Percentiles rank a stretch among this genome's conserved stretches.
These are phyloP conservation scores for Coptodon rendalli DNA, from an alignment of 2,113 vertebrate genomes.

Conservation along the genomic window DNA sequence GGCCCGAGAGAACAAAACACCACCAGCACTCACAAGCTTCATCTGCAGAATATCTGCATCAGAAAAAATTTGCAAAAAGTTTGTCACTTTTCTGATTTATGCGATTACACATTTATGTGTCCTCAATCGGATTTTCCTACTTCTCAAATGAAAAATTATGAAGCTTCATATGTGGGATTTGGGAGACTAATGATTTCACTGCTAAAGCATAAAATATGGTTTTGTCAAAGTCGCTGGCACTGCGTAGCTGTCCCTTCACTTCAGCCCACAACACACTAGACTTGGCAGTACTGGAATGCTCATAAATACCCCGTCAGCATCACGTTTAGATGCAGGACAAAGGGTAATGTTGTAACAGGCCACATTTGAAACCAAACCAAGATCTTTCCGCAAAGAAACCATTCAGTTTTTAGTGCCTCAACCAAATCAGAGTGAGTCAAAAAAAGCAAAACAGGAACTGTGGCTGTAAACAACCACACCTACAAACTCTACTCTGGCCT, in stretches of 20 bases:
- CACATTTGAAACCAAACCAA: neutral
- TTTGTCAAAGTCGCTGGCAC: neutral
- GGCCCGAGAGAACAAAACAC: neutral
- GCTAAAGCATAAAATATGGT: neutral
- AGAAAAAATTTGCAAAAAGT: neutral
- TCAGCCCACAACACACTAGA: rapidly evolving
- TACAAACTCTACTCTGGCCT: neutral
- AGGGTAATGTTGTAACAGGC: neutral
- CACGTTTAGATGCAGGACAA: neutral
- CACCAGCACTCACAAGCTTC: neutral
- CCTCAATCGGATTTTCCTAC: neutral
- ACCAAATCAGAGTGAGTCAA: neutral
- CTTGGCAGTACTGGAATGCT: neutral
- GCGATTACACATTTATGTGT: rapidly evolving
- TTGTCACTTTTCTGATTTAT: neutral
- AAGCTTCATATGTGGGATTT: neutral
- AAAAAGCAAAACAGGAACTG: neutral
- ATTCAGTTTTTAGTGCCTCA: neutral
- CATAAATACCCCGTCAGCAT: neutral
- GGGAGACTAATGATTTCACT: neutral
- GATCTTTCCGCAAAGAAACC: neutral
- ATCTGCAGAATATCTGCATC: neutral
- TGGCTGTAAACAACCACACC: neutral
- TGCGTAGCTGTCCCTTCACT: neutral
- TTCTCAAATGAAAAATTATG: rapidly evolving